Evolutionary conservation across 2,797 vertebrate species (phyloP), one percentile per base, ranked within the genome.

Genomic region (Sciaenops ocellatus): DNA sequence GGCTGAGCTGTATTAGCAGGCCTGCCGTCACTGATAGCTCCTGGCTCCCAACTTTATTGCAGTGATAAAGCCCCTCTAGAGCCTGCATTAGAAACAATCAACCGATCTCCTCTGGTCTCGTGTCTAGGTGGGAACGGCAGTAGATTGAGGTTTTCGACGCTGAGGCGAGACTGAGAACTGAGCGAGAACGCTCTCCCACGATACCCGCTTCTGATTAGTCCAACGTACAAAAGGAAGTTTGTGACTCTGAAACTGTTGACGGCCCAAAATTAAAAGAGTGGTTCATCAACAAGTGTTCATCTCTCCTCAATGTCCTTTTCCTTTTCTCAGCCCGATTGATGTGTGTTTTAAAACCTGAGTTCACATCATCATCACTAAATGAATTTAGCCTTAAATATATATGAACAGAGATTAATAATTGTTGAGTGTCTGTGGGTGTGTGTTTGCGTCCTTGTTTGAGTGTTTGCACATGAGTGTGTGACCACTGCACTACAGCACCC

Each of bases 1-100:
- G 96, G 82, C 88, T 91, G 82, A 87, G 86, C 90, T 79, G 91
- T 67, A 89, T 90, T 88, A 92, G 82, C 80, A 1, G 75, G 83
- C 72, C 85, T 65, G 86, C 82, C 84, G 76, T 86, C 80, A 69
- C 84, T 84, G 92, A 93, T 91, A 91, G 87, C 91, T 90, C 79
- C 67, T 73, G 30, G 85, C 88, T 90, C 75, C 61, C 69, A 83
- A 85, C 85, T 87, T 90, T 90, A 92, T 91, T 84, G 63, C 81
- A 13, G 26, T 28, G 89, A 89, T 90, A 91, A 93, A 87, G 78
- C 71, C 71, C 56, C 20, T 16, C 62, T 55, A 60, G 72, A 90
- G 81, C 77, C 73, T 67, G 67, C 80, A 82, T 86, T 83, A 86
- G 88, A 90, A 92, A 86, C 88, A 93, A 92, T 90, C 85, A 85